Base-by-base conservation (phyloP, 2,888 invertebrate species). In the Molanna angustata region DNA sequence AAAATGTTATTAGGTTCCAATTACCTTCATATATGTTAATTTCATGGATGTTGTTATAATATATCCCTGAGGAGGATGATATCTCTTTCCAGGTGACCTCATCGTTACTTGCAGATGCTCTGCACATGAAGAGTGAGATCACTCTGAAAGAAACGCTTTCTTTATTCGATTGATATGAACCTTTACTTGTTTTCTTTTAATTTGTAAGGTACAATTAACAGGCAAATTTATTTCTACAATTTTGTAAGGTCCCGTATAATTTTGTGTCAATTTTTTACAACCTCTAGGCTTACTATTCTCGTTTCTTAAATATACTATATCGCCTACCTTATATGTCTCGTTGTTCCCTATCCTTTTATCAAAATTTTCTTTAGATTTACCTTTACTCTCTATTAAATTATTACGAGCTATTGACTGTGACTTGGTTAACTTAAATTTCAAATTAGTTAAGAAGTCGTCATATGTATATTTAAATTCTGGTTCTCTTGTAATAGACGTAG, bases 381-480 rank as follows among this genome's bases (percentile, higher is more conserved):
- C 21, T 52, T 64, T 63, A 6, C 60, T 52, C 18, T 39, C 22
- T 17, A 54, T 49, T 27, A 64, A 17, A 48, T 63, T 62, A 37
- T 62, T 58, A 20, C 58, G 32, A 14, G 63, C 63, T 3, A 62
- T 56, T 58, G 63, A 44, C 17, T 52, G 57, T 4, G 62, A 48
- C 18, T 49, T 61, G 44, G 56, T 60, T 52, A 64, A 40, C 58
- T 58, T 60, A 22, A 54, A 33, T 20, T 49, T 41, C 21, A 49
- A 31, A 20, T 49, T 50, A 37, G 54, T 37, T 4, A 54, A 19
- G 35, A 61, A 64, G 52, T 62, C 54, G 21, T 64, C 63, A 42
- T 63, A 64, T n/a, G 60, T 60, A 46, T 64, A 63, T 35, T 56
- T 57, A 31, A 61, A 61, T 54, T 62, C 58, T 21, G 62, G 60